A percentile compares a stretch with the other conserved stretches of the same genome.
Conservation (phyloP, 2,113 vertebrate genomes). For the Hippocampus abdominalis region DNA sequence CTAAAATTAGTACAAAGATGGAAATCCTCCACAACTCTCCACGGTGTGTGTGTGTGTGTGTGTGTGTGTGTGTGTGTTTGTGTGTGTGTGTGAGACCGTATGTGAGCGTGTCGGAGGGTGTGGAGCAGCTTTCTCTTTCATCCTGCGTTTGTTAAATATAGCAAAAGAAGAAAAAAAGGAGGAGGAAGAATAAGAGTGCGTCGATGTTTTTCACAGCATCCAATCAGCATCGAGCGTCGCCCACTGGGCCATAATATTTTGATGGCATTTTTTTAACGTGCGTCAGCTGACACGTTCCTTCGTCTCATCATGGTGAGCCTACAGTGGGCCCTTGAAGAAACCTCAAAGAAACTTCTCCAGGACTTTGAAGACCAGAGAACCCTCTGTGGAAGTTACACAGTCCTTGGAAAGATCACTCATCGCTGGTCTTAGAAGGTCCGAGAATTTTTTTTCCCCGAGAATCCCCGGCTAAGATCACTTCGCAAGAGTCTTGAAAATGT, state of each 20-base stretch:
- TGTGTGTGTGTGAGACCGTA: slow-evolving; percentile 3
- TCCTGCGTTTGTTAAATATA: slow-evolving; percentile 30
- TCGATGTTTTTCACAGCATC: not conserved
- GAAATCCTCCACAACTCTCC: slow-evolving; percentile 7
- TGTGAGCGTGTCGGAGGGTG: slow-evolving; percentile 29
- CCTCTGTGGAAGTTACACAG: not conserved
- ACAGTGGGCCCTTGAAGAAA: not conserved
- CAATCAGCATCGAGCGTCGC: slow-evolving; percentile 3
- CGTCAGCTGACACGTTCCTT: not conserved
- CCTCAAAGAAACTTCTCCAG: not conserved
- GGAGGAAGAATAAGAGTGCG: not conserved
- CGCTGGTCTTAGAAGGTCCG: not conserved
- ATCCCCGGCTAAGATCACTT: no score
- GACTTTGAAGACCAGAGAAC: not conserved
- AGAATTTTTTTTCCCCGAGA: not conserved
- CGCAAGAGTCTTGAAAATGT: no score
- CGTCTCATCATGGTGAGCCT: not conserved
- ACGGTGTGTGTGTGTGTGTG: slow-evolving; percentile 17
- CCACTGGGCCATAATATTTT: not conserved
- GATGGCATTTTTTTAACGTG: not conserved
- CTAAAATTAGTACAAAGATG: slow-evolving; percentile 33
- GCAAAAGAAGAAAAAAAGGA: slow-evolving; percentile 17
- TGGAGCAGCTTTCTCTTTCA: slow-evolving; percentile 43
- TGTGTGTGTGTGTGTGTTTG: slow-evolving; percentile 18
- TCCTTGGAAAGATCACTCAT: not conserved